phyloP scores from a whole-genome alignment of 2,797 vertebrate genomes.

The Gymnothorax reevesii region DNA sequence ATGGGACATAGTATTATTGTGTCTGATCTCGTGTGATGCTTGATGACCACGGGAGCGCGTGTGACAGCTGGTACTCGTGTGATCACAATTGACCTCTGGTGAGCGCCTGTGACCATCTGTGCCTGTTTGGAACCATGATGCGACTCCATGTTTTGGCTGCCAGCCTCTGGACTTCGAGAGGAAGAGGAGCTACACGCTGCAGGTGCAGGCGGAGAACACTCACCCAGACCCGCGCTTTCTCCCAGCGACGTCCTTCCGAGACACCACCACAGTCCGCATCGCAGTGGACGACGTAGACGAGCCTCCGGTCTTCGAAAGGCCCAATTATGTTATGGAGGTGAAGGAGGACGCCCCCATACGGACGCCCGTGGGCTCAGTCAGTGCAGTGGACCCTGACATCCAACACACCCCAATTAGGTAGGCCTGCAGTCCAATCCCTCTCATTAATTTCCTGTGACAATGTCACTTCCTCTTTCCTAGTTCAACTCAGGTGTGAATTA shows the following conservation, averaged over 20 bases:
- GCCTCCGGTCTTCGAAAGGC: constrained; percentile 83
- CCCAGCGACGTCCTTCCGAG: constrained; percentile 78
- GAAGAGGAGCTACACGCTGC: constrained; percentile 84
- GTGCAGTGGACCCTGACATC: constrained; percentile 86
- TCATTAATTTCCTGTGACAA: background rate
- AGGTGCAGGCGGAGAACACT: constrained; percentile 88
- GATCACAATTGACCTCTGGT: background rate
- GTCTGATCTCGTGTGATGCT: background rate
- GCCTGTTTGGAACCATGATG: background rate
- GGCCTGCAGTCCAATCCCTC: constrained; percentile 43
- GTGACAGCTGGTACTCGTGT: background rate
- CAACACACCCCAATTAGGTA: constrained; percentile 85
- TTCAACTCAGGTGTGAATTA: background rate
- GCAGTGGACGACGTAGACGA: constrained; percentile 90
- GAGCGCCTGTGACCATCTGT: background rate
- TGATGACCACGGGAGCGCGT: background rate
- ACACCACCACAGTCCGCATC: constrained; percentile 81
- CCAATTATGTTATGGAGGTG: constrained; percentile 85
- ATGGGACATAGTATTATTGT: too few relatives aligned
- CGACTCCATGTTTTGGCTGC: constrained; percentile 4
- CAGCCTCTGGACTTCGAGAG: constrained; percentile 90
- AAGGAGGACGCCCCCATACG: constrained; percentile 84
- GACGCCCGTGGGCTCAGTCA: constrained; percentile 77
- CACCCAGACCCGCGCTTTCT: constrained; percentile 80
- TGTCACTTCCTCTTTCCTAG: background rate